These are phyloP conservation scores for Rallus crepitans DNA, from an alignment of 2,797 vertebrate genomes.

Conservation along the genomic window DNA sequence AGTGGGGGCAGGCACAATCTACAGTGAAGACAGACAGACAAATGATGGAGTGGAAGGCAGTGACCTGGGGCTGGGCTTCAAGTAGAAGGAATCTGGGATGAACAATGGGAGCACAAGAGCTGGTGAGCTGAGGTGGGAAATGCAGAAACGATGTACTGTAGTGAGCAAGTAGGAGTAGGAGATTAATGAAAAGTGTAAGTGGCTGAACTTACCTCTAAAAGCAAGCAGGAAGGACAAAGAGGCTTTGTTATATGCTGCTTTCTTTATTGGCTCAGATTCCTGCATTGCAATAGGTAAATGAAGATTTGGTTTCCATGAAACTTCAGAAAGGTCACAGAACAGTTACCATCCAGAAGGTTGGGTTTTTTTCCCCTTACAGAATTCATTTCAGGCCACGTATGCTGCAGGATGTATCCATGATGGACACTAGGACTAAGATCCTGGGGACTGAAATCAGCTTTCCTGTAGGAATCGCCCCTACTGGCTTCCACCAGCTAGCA, in stretches of 20 bases:
- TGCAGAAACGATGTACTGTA: background rate
- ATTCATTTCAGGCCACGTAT: conserved; percentile 89
- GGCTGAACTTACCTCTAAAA: background rate
- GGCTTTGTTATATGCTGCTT: background rate
- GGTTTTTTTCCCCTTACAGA: conserved; percentile 63
- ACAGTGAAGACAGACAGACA: accelerated
- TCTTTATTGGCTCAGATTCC: background rate
- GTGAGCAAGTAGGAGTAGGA: background rate
- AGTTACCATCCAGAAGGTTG: background rate
- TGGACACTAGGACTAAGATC: conserved; percentile 88
- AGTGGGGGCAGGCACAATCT: background rate
- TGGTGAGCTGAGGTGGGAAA: background rate
- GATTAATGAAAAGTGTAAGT: background rate
- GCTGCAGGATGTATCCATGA: conserved; percentile 85
- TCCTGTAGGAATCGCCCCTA: conserved; percentile 91
- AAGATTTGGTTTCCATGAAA: background rate
- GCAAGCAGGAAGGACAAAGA: background rate
- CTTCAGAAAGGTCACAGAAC: background rate
- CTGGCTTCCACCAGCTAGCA: conserved; percentile 89
- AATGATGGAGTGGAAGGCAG: background rate
- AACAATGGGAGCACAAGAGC: background rate
- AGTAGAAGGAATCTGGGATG: background rate
- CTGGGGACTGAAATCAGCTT: conserved; percentile 89
- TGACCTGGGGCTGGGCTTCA: background rate
- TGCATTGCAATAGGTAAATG: background rate